Evolutionary conservation across 2,113 vertebrate species (phyloP).

Genomic region (Ceuthmochares aereus): DNA sequence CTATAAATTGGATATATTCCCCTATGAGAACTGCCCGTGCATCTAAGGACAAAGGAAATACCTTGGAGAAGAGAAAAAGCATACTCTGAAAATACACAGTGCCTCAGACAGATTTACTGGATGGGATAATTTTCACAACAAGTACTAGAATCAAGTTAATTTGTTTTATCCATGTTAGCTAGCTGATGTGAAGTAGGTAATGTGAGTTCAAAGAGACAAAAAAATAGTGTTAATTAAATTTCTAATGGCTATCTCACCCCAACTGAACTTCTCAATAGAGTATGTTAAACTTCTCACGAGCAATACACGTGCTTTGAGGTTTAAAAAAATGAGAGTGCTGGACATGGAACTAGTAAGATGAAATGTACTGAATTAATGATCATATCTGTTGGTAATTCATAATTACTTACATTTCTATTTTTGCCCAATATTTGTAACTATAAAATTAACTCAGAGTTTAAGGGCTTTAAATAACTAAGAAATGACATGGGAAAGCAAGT

Average conservation of each 20-base stretch:
- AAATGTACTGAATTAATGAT: neutral
- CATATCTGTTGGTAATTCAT: neutral
- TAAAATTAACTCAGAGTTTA: neutral
- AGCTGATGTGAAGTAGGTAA: neutral
- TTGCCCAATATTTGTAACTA: neutral
- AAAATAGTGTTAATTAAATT: slow-evolving; percentile 29
- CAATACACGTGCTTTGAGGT: neutral
- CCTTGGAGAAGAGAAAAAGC: neutral
- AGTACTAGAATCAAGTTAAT: slow-evolving; percentile 23
- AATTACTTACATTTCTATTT: neutral
- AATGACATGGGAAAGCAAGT: neutral
- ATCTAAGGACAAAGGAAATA: neutral
- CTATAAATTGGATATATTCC: neutral
- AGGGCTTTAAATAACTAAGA: neutral
- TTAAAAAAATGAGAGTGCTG: neutral
- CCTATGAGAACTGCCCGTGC: neutral
- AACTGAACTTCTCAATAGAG: neutral
- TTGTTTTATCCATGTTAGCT: neutral
- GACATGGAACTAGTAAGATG: neutral
- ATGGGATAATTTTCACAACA: neutral
- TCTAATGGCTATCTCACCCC: slow-evolving; percentile 27
- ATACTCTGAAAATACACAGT: neutral
- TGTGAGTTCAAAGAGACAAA: slow-evolving; percentile 14
- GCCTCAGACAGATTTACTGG: neutral
- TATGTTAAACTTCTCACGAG: neutral